Conservation (phyloP, 2,113 vertebrate species). For the Emydocephalus ijimae region DNA sequence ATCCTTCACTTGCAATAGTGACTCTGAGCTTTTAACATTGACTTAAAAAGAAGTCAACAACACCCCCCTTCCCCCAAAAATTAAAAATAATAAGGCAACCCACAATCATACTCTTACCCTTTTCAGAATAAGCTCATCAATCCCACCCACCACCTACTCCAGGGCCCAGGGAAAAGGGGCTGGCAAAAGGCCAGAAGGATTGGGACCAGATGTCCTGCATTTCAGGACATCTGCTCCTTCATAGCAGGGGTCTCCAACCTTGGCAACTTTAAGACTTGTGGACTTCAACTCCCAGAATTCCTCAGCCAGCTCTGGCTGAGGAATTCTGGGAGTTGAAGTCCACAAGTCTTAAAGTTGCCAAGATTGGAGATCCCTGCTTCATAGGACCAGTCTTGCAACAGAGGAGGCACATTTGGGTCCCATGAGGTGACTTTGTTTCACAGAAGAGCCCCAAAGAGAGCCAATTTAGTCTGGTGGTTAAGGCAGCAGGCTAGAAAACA, state of each 20-base stretch:
- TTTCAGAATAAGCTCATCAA: neutral
- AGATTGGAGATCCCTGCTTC: too few relatives aligned
- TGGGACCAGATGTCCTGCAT: neutral
- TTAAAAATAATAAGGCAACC: neutral
- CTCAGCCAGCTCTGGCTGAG: too few relatives aligned
- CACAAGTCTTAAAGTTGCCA: too few relatives aligned
- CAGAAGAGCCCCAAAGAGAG: neutral
- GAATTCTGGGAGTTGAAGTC: too few relatives aligned
- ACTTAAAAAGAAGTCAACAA: neutral
- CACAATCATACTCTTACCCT: neutral
- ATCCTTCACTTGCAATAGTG: neutral
- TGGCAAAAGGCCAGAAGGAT: neutral
- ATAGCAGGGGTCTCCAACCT: too few relatives aligned
- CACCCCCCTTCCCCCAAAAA: too few relatives aligned
- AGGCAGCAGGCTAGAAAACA: neutral
- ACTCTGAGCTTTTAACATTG: neutral
- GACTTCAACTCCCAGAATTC: too few relatives aligned
- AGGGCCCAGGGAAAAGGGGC: neutral
- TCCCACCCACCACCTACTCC: neutral
- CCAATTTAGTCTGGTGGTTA: neutral
- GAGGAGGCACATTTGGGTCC: neutral
- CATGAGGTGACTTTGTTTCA: neutral
- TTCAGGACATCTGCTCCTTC: neutral
- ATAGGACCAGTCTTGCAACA: neutral
- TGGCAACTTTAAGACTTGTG: too few relatives aligned